Evolutionary conservation across 2,888 invertebrate species (phyloP), one percentile per base, ranked within the genome.

Genomic region (Aspidiotus rigidus): DNA sequence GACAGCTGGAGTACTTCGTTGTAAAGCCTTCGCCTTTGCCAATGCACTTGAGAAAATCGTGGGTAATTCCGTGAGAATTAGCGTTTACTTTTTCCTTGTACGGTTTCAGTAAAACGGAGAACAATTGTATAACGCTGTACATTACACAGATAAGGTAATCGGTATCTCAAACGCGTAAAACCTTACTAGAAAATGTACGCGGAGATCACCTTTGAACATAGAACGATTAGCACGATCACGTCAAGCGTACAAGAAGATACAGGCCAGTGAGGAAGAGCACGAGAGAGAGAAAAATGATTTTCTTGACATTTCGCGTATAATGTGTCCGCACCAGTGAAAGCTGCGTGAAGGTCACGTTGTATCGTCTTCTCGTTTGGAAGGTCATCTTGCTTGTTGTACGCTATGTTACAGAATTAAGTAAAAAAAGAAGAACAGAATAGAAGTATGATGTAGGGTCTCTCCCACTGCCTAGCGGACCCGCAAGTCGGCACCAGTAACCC

Each of bases 311-410:
- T 54, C 64, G 64, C 40, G 54, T 64, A 49, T 49, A 49, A 40
- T 64, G 64, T 40, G 64, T 55, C 55, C 64, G 64, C 15, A 55
- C 64, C 64, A 64, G 64, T 64, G 64, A 64, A 64, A 64, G 64
- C 64, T 64, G 54, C 17, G 39, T 64, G 53, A 64, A 64, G 64
- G 64, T 64, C 64, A 64, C 40, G 64, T 64, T n/a, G 53, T 64
- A 64, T 53, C 64, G 39, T 64, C 64, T 64, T 64, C 64, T 54
- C 16, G 40, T 64, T 28, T 11, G 16, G 64, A 64, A 64, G 64
- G 64, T 64, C 64, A 64, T 54, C 64, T 54, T 40, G 64, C 64
- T 64, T 64, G 54, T 54, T 64, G 53, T 11, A 39, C 28, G 28
- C 28, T 28, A 28, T 28, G 28, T 28, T 28, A 28, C 53, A 49